phyloP scores from a whole-genome alignment of 2,113 vertebrate genomes.

The Donacobius atricapilla region DNA sequence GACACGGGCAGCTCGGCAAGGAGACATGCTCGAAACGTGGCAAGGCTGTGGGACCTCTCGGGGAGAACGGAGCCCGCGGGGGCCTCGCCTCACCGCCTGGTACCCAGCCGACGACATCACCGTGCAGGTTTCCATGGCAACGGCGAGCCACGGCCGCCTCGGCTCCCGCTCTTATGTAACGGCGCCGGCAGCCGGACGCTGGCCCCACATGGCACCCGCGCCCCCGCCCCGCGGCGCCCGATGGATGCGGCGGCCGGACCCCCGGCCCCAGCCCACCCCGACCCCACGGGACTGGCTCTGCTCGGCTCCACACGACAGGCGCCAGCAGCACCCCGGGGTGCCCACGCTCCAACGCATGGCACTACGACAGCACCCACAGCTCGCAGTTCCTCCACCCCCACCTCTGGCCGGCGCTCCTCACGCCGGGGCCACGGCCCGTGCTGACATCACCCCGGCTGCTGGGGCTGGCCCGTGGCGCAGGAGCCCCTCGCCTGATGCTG shows the following conservation, averaged over 20 bases:
- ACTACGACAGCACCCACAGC: neutral
- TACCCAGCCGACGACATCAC: constrained; percentile 50
- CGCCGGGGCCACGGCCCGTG: neutral
- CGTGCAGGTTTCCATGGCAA: constrained; percentile 73
- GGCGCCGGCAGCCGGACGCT: constrained; percentile 10
- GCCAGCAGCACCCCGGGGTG: neutral
- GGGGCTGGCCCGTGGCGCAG: neutral
- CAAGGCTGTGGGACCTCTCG: neutral
- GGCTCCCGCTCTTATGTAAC: constrained; percentile 77
- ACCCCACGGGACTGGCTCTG: neutral
- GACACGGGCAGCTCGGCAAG: neutral
- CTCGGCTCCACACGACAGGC: neutral
- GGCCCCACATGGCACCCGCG: neutral
- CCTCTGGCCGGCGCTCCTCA: neutral
- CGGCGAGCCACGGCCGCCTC: constrained; percentile 61
- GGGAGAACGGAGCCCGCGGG: neutral
- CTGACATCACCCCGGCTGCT: neutral
- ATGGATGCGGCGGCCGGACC: rapidly evolving
- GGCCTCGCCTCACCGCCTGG: constrained; percentile 14
- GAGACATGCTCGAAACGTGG: rapidly evolving
- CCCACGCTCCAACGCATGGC: neutral
- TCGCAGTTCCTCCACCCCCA: neutral
- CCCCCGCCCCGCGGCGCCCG: neutral
- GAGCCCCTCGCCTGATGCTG: neutral
- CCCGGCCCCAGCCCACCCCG: neutral